Evolutionary conservation across 1,140 invertebrate species (phyloP).

Genomic region (Ceratina calcarata): DNA sequence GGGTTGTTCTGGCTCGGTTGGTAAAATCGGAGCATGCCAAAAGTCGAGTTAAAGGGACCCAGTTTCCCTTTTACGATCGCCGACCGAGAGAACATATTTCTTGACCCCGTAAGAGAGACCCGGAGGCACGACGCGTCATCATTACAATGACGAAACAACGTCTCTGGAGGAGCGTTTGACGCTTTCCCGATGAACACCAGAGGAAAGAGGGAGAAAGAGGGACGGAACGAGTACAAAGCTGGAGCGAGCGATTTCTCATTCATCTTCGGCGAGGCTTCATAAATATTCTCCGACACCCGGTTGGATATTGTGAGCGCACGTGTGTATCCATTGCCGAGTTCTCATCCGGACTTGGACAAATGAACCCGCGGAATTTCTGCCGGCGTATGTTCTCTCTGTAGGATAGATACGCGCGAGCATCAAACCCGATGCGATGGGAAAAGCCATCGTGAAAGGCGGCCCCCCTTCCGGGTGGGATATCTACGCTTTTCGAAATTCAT

Average conservation of each 20-base stretch:
- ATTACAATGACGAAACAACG: conserved; percentile 39
- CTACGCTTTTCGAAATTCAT: conserved; percentile 17
- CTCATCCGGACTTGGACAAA: conserved; percentile 42
- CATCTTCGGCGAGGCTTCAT: conserved; percentile 40
- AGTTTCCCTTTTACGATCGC: neutral
- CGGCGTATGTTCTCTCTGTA: neutral
- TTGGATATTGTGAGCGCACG: conserved; percentile 23
- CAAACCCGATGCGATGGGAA: neutral
- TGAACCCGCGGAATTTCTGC: conserved; percentile 31
- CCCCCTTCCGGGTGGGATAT: neutral
- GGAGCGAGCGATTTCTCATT: conserved; percentile 37
- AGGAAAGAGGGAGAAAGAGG: neutral
- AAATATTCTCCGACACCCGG: conserved; percentile 32
- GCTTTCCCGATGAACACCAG: conserved; percentile 23
- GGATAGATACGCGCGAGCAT: neutral
- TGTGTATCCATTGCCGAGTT: conserved; percentile 38
- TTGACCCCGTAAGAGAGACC: neutral
- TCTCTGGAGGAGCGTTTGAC: conserved; percentile 34
- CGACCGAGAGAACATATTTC: neutral
- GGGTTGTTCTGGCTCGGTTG: neutral
- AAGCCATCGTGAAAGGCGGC: neutral
- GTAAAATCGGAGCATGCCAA: neutral
- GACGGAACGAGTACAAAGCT: conserved; percentile 21
- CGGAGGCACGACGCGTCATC: conserved; percentile 5
- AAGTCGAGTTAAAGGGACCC: neutral